Evolutionary conservation across 2,888 invertebrate species (phyloP).

Genomic region (Pterostichus niger): DNA sequence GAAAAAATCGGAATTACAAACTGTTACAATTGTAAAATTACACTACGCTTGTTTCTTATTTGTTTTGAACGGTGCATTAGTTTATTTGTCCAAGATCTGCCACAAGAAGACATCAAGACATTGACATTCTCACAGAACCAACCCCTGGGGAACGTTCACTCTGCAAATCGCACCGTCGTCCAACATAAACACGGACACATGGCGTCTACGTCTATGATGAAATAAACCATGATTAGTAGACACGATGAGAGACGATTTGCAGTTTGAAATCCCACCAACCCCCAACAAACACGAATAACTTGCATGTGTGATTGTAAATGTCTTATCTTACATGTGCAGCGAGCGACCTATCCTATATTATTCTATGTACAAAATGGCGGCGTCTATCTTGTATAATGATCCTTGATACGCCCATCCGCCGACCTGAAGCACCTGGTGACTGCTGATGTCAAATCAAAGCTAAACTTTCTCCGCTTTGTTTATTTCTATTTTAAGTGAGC

Average conservation of each 20-base stretch:
- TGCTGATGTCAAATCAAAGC: slow-evolving; percentile 36
- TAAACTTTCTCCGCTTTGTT: too few species aligned
- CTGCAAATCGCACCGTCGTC: too few species aligned
- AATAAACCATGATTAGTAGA: too few species aligned
- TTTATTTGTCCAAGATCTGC: slow-evolving; percentile 31
- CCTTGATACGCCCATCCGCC: slow-evolving; percentile 45
- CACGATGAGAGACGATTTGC: too few species aligned
- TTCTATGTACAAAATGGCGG: slow-evolving; percentile 62
- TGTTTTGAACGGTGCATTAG: slow-evolving; percentile 49
- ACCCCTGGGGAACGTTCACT: too few species aligned
- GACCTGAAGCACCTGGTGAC: slow-evolving; percentile 41
- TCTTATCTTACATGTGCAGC: too few species aligned
- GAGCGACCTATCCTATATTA: slow-evolving; percentile 33
- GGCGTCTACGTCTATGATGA: too few species aligned
- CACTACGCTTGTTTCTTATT: slow-evolving; percentile 34
- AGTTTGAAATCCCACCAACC: too few species aligned
- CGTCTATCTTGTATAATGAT: slow-evolving; percentile 35
- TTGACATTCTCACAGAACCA: too few species aligned
- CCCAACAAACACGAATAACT: too few species aligned
- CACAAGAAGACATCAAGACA: neutral
- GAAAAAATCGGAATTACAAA: slow-evolving; percentile 59
- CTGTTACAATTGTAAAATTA: slow-evolving; percentile 59
- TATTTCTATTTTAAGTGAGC: slow-evolving; percentile 29
- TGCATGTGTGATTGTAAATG: too few species aligned
- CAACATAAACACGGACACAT: too few species aligned